Base-by-base conservation (phyloP, 2,113 vertebrate genomes). In the Heterotilapia buettikoferi region DNA sequence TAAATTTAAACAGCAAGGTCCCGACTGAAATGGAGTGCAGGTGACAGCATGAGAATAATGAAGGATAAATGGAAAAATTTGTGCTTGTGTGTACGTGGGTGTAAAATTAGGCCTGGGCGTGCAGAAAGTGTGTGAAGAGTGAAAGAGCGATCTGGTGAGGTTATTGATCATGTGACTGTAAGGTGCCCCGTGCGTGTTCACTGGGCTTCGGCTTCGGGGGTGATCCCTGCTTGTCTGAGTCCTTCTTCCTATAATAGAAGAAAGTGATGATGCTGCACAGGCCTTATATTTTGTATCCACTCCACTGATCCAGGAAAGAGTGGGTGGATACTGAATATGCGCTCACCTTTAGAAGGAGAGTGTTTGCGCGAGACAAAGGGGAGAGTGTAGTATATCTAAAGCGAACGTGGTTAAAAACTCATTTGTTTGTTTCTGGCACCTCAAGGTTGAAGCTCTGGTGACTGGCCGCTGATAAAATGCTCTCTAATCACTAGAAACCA, bases 381-480 rank as follows among this genome's bases (percentile, higher is more conserved):
- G 50, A 84, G 81, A 81, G 26, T 5, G 45, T 80, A 66, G 78
- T 90, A 91, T 91, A 90, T 89, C 38, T 68, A 73, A 85, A 89
- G 87, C 33, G 84, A 84, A 47, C 84, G 79, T 84, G 87, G 83
- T 95, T 94, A 93, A 94, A 95, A 96, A 88, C 84, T 88, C 24
- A 93, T 96, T 94, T 96, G 94, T 96, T 95, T 95, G 91, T 92
- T 92, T 80, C 14, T 86, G 92, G 87, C 94, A 94, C 93, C 93
- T 95, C 93, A 96, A 96, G 96, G 96, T 96, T 90, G 94, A 95
- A 96, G 53, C 89, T 88, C 61, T 89, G 86, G 90, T 19, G 59
- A 95, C 90, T 86, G 87, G 80, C 78, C 68, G 80, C 90, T 91
- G 92, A 95, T 94, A 92, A 95, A 96, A 93, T 9, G 29, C 87